A percentile compares a stretch with the other conserved stretches of the same genome.
These are phyloP conservation scores for Rhingia rostrata DNA, from an alignment of 2,888 invertebrate species.

Conservation along the genomic window DNA sequence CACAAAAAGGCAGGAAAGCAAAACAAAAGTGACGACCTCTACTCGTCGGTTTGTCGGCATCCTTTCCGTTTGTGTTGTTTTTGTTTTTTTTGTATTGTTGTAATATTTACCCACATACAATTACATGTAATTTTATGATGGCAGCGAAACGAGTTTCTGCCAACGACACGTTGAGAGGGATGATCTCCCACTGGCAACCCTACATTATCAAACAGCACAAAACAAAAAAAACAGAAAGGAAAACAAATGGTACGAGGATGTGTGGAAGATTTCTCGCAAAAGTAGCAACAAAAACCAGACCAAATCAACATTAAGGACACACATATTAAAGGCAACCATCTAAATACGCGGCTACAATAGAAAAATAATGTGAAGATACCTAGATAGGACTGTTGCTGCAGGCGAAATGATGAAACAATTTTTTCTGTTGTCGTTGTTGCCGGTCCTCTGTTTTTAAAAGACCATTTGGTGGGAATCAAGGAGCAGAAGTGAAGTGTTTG, in stretches of 20 bases:
- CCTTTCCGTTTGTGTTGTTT: constrained; percentile 55
- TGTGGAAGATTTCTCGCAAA: constrained; percentile 13
- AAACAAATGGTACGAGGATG: constrained; percentile 15
- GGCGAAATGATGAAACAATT: constrained; percentile 46
- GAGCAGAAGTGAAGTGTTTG: constrained; percentile 63
- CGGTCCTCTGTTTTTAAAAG: constrained; percentile 3
- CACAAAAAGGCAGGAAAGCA: constrained; percentile 49
- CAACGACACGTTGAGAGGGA: constrained; percentile 51
- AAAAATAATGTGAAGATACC: constrained; percentile 33
- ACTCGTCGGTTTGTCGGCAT: constrained; percentile 66
- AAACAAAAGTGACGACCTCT: constrained; percentile 64
- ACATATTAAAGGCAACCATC: constrained; percentile 62
- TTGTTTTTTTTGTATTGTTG: constrained; percentile 51
- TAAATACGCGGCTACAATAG: constrained; percentile 49
- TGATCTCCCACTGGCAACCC: constrained; percentile 67
- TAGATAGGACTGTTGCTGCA: constrained; percentile 39
- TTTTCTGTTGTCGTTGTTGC: constrained; percentile 10
- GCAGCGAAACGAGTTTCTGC: constrained; percentile 64
- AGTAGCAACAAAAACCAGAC: constrained; percentile 41
- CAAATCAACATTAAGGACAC: constrained; percentile 58
- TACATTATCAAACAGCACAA: constrained; percentile 31
- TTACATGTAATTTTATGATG: constrained; percentile 74
- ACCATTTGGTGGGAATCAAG: constrained; percentile 66
- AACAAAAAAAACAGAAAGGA: constrained; percentile 9
- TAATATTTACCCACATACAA: constrained; percentile 73